These are phyloP conservation scores for Proctacanthus coquilletti DNA, from an alignment of 1,140 invertebrate species.

Conservation along the genomic window DNA sequence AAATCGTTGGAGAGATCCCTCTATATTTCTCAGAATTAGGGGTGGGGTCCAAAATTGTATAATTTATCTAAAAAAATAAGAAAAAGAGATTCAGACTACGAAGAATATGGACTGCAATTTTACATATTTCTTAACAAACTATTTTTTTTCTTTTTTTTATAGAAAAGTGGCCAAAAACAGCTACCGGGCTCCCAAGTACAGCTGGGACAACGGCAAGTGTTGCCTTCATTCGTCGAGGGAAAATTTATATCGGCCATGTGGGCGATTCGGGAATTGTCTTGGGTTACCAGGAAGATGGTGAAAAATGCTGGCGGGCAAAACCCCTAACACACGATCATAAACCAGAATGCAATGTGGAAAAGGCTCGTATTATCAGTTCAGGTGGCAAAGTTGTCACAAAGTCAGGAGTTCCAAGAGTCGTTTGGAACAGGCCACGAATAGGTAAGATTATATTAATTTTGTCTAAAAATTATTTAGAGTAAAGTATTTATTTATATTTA, in stretches of 20 bases:
- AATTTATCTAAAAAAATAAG: no score
- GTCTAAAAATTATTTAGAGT: no score
- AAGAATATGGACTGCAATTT: slow-evolving; percentile 2
- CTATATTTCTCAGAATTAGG: no score
- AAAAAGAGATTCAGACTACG: no score
- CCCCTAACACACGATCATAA: slow-evolving; percentile 86
- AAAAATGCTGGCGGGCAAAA: slow-evolving; percentile 58
- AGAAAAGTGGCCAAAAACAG: slow-evolving; percentile 91
- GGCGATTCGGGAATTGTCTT: slow-evolving; percentile 91
- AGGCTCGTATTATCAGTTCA: slow-evolving; percentile 66
- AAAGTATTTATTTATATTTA: slow-evolving; percentile 2
- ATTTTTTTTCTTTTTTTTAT: slow-evolving; percentile 18
- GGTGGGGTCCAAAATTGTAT: no score
- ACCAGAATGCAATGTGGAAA: slow-evolving; percentile 78
- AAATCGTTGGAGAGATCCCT: no score
- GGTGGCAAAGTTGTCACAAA: slow-evolving; percentile 82
- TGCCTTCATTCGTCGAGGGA: slow-evolving; percentile 83
- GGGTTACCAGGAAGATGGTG: slow-evolving; percentile 57
- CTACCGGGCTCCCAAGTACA: slow-evolving; percentile 84
- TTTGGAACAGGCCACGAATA: slow-evolving; percentile 84
- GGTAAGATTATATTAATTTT: slow-evolving; percentile 35
- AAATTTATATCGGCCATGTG: slow-evolving; percentile 94
- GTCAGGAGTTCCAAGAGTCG: slow-evolving; percentile 85
- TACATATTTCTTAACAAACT: background rate
- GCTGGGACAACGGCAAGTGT: slow-evolving; percentile 93